These are phyloP conservation scores for Danionella dracula DNA, from an alignment of 2,797 vertebrate genomes.

Conservation along the genomic window DNA sequence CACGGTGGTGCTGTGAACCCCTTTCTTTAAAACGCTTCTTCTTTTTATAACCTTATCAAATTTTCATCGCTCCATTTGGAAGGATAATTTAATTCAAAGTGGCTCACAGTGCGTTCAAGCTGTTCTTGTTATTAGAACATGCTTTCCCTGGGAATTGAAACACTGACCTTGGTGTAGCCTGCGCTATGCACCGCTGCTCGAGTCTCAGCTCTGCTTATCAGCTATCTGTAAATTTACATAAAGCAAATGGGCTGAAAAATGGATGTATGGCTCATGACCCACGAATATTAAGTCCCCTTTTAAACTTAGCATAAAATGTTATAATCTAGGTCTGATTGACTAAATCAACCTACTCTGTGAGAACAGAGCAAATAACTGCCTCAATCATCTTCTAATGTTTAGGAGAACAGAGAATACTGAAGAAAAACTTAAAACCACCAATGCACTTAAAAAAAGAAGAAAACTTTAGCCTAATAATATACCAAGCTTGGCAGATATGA, in stretches of 20 bases:
- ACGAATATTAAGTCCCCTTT: slow-evolving; percentile 17
- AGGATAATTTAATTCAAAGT: background rate
- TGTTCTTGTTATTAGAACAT: slow-evolving; percentile 5
- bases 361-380: no score
- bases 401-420: background rate
- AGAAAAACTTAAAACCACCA: no score
- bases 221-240: slow-evolving; percentile 19
- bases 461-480: no score
- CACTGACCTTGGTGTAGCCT: background rate
- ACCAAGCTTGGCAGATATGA: no score
- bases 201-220: background rate
- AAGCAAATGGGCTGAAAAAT: background rate
- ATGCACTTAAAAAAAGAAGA: no score
- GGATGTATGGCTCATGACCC: background rate
- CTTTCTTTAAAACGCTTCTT: background rate
- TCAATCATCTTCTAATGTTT: background rate
- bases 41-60: background rate
- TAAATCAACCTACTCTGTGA: slow-evolving; percentile 9
- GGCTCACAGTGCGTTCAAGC: background rate
- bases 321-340: slow-evolving; percentile 7
- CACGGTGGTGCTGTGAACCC: no score
- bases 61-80: background rate
- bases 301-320: background rate
- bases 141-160: slow-evolving; percentile 4
- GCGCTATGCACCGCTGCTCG: background rate